Percentiles rank a stretch among this genome's conserved stretches.
Conservation (phyloP, 2,113 vertebrate species). For the Corythoichthys haematopterus region DNA sequence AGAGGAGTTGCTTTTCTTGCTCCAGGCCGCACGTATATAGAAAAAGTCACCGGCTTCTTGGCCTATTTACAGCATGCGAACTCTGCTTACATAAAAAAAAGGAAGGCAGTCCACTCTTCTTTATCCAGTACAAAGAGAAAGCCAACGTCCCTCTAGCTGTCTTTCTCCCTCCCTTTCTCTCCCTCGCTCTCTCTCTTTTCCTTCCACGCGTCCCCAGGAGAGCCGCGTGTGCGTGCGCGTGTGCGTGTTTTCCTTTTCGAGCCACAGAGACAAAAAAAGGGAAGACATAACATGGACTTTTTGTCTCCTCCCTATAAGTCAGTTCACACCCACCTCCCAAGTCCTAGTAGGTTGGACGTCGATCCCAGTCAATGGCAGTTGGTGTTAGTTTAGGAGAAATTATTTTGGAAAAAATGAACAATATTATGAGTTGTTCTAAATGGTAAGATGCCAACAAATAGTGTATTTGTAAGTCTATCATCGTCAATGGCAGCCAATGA, state of each 20-base stretch:
- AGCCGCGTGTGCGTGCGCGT: constrained; percentile 35
- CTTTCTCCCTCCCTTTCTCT: constrained; percentile 37
- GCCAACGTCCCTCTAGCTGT: constrained; percentile 7
- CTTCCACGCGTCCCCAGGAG: constrained; percentile 19
- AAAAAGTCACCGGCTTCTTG: constrained; percentile 43
- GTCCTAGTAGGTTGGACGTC: too few relatives aligned
- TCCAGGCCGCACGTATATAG: constrained; percentile 12
- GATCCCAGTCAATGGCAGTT: too few relatives aligned
- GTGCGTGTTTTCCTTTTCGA: constrained; percentile 15
- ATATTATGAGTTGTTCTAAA: neutral
- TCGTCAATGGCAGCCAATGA: too few relatives aligned
- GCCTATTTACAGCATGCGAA: constrained; percentile 49
- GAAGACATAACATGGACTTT: neutral
- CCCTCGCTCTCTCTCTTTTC: constrained; percentile 18
- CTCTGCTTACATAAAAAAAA: constrained; percentile 37
- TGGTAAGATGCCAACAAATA: too few relatives aligned
- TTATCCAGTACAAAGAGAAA: constrained; percentile 55
- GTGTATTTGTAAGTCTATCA: too few relatives aligned
- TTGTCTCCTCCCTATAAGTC: constrained; percentile 5
- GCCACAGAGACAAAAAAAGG: constrained; percentile 29
- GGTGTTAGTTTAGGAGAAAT: too few relatives aligned
- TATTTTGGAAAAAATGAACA: neutral
- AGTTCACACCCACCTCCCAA: neutral
- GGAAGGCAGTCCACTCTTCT: constrained; percentile 48
- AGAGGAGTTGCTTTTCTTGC: constrained; percentile 45